A percentile compares a stretch with the other conserved stretches of the same genome.
Evolutionary conservation across 1,140 invertebrate genomes (phyloP).

Genomic region (Saccostrea glomerata): DNA sequence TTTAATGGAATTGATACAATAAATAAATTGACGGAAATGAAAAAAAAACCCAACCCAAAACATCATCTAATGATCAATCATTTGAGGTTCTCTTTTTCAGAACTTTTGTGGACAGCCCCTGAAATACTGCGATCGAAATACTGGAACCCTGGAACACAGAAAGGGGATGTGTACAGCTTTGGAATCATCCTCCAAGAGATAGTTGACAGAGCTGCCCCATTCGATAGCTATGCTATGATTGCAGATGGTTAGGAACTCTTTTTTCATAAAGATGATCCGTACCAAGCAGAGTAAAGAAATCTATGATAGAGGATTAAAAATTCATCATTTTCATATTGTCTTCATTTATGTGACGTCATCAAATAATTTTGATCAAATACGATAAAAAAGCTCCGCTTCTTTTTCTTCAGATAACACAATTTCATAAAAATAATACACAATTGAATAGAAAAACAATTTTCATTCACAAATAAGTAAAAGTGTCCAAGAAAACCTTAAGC

Average conservation of each 20-base stretch:
- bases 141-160: constrained; percentile 85
- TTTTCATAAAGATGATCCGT: neutral
- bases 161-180: constrained; percentile 97
- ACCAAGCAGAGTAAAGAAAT: no score
- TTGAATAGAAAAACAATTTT: no score
- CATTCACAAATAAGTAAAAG: no score
- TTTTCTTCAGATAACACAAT: no score
- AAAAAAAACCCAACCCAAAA: neutral
- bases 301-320: no score
- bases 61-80: neutral
- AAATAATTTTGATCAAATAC: no score
- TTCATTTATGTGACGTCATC: no score
- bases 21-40: neutral
- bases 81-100: constrained; percentile 55
- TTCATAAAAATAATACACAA: no score
- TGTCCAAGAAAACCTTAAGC: no score
- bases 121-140: constrained; percentile 85
- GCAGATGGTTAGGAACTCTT: constrained; percentile 32
- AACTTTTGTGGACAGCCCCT: constrained; percentile 92
- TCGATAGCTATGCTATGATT: constrained; percentile 33
- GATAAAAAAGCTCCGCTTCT: no score
- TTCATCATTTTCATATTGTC: no score
- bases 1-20: neutral
- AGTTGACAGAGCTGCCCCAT: constrained; percentile 44
- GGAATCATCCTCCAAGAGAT: constrained; percentile 86